Evolutionary conservation across 1,140 invertebrate genomes (phyloP), one percentile per base, ranked within the genome.

Genomic region (Lepidurus couesii): DNA sequence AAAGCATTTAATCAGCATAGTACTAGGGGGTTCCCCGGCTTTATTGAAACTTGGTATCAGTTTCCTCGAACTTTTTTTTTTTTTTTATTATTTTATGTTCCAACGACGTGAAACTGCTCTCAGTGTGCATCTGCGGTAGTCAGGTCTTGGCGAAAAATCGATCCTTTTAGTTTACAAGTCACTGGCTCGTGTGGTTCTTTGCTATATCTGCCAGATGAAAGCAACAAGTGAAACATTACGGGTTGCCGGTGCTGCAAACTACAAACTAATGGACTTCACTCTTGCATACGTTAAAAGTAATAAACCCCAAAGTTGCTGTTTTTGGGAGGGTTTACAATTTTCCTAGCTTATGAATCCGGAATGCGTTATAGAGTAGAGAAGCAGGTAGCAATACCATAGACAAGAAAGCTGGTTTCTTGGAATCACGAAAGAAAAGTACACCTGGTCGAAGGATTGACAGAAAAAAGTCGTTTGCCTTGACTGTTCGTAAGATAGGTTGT

Each of bases 181-280:
- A 65, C 21, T 21, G 53, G 8, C 53, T 65, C 53, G 16, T 65
- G 53, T 21, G 53, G 53, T 65, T 65, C 53, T n/a, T 13, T 21
- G 16, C 53, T 34, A 34, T 34, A 34, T 65, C 21, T 16, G n/a
- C 53, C 53, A 65, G n/a, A 65, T 65, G 53, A 21, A 65, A n/a
- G 53, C 53, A 65, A 65, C 53, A 65, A 65, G 53, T 65, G 53
- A 65, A 65, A 65, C 53, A n/a, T 65, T 65, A 65, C 21, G 53
- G 53, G n/a, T 65, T 65, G n/a, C 53, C 21, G 21, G 53, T 65
- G 53, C 13, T 65, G 53, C 53, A 65, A 65, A 13, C 3, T 34
- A 34, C 1, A 34, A 34, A 34, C 1, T 34, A n/a, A 65, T 21
- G 53, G 53, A 65, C 1, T 13, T 65, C 21, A 65, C n/a, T 13